Base-by-base conservation (phyloP, 2,888 invertebrate genomes). In the Latheticus oryzae region DNA sequence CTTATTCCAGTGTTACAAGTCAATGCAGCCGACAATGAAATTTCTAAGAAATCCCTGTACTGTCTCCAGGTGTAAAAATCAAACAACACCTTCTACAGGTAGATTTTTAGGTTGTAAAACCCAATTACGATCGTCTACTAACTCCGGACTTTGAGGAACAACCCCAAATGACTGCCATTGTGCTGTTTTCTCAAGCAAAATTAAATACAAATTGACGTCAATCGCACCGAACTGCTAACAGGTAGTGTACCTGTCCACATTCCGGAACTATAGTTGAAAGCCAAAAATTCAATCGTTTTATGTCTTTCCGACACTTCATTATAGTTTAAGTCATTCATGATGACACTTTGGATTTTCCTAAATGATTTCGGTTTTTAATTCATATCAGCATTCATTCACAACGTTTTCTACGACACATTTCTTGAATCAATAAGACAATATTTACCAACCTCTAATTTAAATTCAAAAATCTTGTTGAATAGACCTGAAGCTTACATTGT, bases 41-140 rank as follows among this genome's bases (percentile, higher is more conserved):
- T 42, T 59, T 59, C 59, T 48, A 2, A 35, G 59, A 59, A 59
- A 51, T 58, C 33, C 35, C 23, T 26, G 40, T 32, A 43, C 33
- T 43, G 58, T 43, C 45, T 50, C 42, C 47, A 58, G 58, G 59
- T 59, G 59, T 59, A 59, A 59, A 59, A 59, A 55, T 48, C 59
- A 59, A 59, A 59, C 58, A 58, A 58, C 52, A 59, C 50, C 43
- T 40, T 19, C 28, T 38, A 42, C 54, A 59, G 59, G 59, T 59
- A 59, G 59, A 59, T 48, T 58, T 58, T 35, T 43, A 35, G 48
- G 48, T 50, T 55, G 54, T 58, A 40, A 48, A 54, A 53, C 30
- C 40, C 52, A 58, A 58, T 52, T 58, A 42, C 43, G 56, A 21
- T 24, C 16, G 40, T 40, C 42, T 43, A 21, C 19, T 48, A 40